These are phyloP conservation scores for Rhyzopertha dominica DNA, from an alignment of 1,140 invertebrate genomes.

Conservation along the genomic window DNA sequence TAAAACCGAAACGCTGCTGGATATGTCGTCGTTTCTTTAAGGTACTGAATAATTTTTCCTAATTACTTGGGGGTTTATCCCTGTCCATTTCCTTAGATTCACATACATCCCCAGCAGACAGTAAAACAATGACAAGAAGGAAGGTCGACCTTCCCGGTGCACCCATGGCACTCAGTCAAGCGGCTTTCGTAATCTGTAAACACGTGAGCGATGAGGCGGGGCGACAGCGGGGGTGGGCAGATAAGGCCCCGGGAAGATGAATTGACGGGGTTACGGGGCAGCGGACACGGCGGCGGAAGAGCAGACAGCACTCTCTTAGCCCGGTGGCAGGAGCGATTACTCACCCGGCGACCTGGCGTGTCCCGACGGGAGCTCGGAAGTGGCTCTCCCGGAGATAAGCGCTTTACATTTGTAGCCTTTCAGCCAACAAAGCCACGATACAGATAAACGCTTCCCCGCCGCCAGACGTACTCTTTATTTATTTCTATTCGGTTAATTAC, in stretches of 20 bases:
- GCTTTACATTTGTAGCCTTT: slow-evolving; percentile 44
- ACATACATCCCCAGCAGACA: no score
- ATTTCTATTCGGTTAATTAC: no score
- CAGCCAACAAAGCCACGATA: slow-evolving; percentile 35
- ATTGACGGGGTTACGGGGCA: slow-evolving; percentile 41
- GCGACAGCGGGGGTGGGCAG: slow-evolving; percentile 21
- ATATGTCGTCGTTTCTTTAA: no score
- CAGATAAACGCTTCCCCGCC: slow-evolving; percentile 22
- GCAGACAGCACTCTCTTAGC: slow-evolving; percentile 43
- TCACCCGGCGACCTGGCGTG: slow-evolving; percentile 35
- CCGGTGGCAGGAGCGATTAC: slow-evolving; percentile 41
- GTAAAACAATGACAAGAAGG: no score
- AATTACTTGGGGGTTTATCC: no score
- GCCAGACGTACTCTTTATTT: no score
- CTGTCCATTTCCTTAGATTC: no score
- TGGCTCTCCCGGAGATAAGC: slow-evolving; percentile 40
- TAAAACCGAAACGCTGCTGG: no score
- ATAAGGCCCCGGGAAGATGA: slow-evolving; percentile 39
- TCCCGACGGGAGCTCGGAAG: slow-evolving; percentile 35
- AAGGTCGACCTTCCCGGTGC: slow-evolving; percentile 12
- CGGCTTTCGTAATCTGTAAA: slow-evolving; percentile 12
- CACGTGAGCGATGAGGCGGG: slow-evolving; percentile 18
- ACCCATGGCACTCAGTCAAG: slow-evolving; percentile 17
- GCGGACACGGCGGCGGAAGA: slow-evolving; percentile 41
- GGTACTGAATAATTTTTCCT: no score